A percentile compares a stretch with the other conserved stretches of the same genome.
These are phyloP conservation scores for Synanthedon formicaeformis DNA, from an alignment of 2,888 invertebrate species.

Conservation along the genomic window DNA sequence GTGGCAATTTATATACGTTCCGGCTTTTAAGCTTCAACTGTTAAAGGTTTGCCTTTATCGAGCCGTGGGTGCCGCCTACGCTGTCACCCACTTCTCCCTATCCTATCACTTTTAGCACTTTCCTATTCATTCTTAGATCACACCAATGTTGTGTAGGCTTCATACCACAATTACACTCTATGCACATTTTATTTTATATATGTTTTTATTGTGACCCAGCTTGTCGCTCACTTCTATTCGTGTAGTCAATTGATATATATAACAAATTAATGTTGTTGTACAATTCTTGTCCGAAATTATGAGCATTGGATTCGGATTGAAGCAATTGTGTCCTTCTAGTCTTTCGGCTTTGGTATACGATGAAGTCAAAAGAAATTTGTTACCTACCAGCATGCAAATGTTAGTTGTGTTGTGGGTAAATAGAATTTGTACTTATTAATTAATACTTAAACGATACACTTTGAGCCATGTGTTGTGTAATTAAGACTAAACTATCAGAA, in stretches of 20 bases:
- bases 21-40: slow-evolving; percentile 53
- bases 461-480: background rate
- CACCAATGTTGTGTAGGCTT: slow-evolving; percentile 39
- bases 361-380: slow-evolving; percentile 17
- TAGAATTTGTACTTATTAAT: slow-evolving; percentile 7
- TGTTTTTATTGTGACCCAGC: slow-evolving; percentile 27
- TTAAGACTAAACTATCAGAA: background rate
- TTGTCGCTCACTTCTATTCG: slow-evolving; percentile 43
- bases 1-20: slow-evolving; percentile 42
- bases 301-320: slow-evolving; percentile 25
- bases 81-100: slow-evolving; percentile 40
- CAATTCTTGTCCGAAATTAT: slow-evolving; percentile 20
- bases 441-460: background rate
- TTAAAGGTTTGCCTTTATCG: slow-evolving; percentile 48
- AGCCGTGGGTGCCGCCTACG: slow-evolving; percentile 68
- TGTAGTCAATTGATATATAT: slow-evolving; percentile 44
- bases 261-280: slow-evolving; percentile 15
- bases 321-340: slow-evolving; percentile 14
- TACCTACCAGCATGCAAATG: slow-evolving; percentile 36
- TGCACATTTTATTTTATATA: slow-evolving; percentile 39
- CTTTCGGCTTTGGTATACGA: slow-evolving; percentile 8
- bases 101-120: slow-evolving; percentile 39
- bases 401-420: slow-evolving; percentile 27
- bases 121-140: slow-evolving; percentile 38
- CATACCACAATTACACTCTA: slow-evolving; percentile 37